These are phyloP conservation scores for Pedionomus torquatus DNA, from an alignment of 2,113 vertebrate species.

Conservation along the genomic window DNA sequence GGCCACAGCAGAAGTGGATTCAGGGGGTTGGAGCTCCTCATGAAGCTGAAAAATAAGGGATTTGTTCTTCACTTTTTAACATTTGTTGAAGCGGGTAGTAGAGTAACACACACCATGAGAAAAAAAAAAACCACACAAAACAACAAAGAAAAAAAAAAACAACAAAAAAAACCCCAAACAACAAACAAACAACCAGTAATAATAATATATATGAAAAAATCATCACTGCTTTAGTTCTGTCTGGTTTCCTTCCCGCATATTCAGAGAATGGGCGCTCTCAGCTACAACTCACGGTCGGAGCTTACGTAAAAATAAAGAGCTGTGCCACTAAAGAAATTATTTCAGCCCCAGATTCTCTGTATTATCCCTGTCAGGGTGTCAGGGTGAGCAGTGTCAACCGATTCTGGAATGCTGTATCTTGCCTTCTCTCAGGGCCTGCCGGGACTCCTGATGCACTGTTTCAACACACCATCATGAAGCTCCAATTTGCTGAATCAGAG, in stretches of 20 bases:
- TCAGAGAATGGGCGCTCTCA: background rate
- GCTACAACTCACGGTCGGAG: background rate
- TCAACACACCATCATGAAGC: background rate
- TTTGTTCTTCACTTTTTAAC: background rate
- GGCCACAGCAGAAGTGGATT: background rate
- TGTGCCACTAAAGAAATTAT: background rate
- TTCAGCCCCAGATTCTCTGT: background rate
- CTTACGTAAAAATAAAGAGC: background rate
- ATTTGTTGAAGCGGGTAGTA: background rate
- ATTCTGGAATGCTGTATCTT: background rate
- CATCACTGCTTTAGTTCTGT: background rate
- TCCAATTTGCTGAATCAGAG: constrained; percentile 20
- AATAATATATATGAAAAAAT: background rate
- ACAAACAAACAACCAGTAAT: background rate
- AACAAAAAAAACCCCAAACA: too few relatives aligned
- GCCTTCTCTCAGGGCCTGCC: background rate
- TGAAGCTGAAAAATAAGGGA: background rate
- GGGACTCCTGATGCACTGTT: background rate
- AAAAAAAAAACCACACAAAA: background rate
- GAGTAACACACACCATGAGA: background rate
- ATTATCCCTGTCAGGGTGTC: background rate
- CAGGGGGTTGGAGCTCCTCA: background rate
- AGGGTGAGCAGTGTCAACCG: background rate
- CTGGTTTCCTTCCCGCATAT: background rate
- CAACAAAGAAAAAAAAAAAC: too few relatives aligned